Conservation (phyloP, 2,797 vertebrate species). For the Acrossocheilus wenchowensis region DNA sequence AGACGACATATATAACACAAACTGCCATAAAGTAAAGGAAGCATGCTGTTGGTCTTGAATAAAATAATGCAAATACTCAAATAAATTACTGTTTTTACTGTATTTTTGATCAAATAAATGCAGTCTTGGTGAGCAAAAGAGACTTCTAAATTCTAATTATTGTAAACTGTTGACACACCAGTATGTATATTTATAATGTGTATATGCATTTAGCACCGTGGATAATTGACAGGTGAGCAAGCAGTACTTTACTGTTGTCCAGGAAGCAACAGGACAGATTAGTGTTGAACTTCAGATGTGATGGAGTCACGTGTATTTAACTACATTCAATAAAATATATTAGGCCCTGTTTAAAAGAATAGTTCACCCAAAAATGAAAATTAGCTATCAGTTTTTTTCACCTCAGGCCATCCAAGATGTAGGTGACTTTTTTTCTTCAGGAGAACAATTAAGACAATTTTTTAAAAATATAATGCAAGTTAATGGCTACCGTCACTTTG, state of each 20-base stretch:
- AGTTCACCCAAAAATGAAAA: background rate
- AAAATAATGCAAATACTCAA: background rate
- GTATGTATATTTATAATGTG: background rate
- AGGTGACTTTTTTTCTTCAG: background rate
- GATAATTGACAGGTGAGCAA: constrained; percentile 11
- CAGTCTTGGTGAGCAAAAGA: background rate
- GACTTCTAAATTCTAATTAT: background rate
- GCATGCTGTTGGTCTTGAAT: background rate
- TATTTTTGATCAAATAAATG: background rate
- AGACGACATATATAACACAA: background rate
- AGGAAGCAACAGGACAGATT: background rate
- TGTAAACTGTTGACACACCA: background rate
- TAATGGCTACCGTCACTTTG: background rate
- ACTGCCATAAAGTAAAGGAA: background rate
- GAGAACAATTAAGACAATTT: background rate
- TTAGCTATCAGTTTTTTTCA: background rate
- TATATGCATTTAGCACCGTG: background rate
- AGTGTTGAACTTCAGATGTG: background rate
- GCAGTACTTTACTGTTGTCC: background rate
- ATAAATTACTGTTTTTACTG: background rate
- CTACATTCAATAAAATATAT: background rate
- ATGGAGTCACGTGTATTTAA: background rate
- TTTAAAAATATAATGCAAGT: background rate
- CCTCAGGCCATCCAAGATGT: background rate
- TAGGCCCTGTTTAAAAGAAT: background rate